Percentiles rank a stretch among this genome's conserved stretches.
phyloP scores from a whole-genome alignment of 2,113 vertebrate genomes.

The Hypanus sabinus region DNA sequence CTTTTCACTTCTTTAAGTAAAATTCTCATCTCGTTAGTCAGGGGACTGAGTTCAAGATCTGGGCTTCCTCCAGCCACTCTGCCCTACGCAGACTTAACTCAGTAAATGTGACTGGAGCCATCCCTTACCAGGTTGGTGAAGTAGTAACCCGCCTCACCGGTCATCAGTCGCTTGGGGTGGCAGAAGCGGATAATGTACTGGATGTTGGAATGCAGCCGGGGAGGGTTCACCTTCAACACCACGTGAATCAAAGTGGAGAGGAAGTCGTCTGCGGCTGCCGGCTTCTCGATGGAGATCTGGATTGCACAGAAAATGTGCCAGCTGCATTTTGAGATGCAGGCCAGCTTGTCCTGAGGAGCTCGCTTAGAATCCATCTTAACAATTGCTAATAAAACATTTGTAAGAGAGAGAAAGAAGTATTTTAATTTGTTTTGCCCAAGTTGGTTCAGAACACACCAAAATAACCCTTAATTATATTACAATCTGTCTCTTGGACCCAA shows the following conservation, averaged over 20 bases:
- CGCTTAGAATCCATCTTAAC: slow-evolving; percentile 70
- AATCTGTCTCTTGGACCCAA: background rate
- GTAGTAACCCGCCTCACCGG: slow-evolving; percentile 66
- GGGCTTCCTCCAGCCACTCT: background rate
- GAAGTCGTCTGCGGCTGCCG: slow-evolving; percentile 66
- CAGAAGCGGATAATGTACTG: slow-evolving; percentile 68
- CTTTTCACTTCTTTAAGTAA: no score
- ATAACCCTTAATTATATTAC: background rate
- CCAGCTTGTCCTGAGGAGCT: slow-evolving; percentile 66
- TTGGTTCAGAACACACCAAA: background rate
- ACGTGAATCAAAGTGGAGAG: slow-evolving; percentile 62
- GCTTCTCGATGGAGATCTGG: slow-evolving; percentile 53
- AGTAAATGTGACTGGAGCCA: background rate
- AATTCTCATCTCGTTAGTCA: no score
- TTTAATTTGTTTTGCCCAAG: background rate
- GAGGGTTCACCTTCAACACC: slow-evolving; percentile 64
- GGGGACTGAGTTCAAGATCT: no score
- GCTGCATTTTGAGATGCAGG: slow-evolving; percentile 61
- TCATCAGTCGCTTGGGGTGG: slow-evolving; percentile 65
- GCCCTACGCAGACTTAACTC: background rate
- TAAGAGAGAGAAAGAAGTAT: background rate
- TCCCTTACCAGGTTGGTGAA: slow-evolving; percentile 65
- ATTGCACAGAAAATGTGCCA: slow-evolving; percentile 62
- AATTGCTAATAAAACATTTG: slow-evolving; percentile 50
- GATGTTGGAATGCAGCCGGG: slow-evolving; percentile 65